Percentiles rank a stretch among this genome's conserved stretches.
Conservation (phyloP, 2,888 invertebrate genomes). For the Tetragnatha montana region DNA sequence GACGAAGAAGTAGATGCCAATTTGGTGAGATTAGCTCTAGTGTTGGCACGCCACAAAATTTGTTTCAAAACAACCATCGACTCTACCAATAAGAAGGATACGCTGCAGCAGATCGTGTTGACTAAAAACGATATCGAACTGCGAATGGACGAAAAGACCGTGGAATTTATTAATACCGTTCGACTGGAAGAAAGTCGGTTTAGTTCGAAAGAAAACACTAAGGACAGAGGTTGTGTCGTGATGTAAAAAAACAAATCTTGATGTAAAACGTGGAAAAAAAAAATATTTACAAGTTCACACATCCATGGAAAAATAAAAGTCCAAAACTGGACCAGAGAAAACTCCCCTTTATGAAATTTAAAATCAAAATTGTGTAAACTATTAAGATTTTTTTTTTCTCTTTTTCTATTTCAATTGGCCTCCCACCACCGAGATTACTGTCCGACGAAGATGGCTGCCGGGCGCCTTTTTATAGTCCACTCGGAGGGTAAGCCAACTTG, state of each 20-base stretch:
- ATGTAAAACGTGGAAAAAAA: too few relatives aligned
- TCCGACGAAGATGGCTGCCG: too few relatives aligned
- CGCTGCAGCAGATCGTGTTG: not conserved
- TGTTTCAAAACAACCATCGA: slow-evolving; percentile 12
- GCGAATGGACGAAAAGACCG: not conserved
- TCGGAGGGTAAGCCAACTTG: too few relatives aligned
- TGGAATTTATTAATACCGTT: slow-evolving; percentile 1
- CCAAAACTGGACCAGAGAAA: too few relatives aligned
- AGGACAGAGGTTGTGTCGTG: not conserved
- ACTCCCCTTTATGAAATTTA: too few relatives aligned
- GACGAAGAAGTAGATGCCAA: not conserved
- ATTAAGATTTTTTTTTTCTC: not conserved
- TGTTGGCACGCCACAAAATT: slow-evolving; percentile 1
- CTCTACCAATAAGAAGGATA: not conserved
- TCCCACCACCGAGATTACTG: too few relatives aligned
- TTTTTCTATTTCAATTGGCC: too few relatives aligned
- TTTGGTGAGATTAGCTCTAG: slow-evolving; percentile 2
- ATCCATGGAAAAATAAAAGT: too few relatives aligned
- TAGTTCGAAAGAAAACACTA: not conserved
- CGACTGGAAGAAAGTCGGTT: not conserved
- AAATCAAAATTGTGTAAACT: too few relatives aligned
- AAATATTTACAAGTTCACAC: too few relatives aligned
- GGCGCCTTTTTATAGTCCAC: too few relatives aligned
- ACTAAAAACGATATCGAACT: not conserved
- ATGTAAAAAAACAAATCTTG: too few relatives aligned